Evolutionary conservation across 2,113 vertebrate genomes (phyloP).

Genomic region (Mola mola): DNA sequence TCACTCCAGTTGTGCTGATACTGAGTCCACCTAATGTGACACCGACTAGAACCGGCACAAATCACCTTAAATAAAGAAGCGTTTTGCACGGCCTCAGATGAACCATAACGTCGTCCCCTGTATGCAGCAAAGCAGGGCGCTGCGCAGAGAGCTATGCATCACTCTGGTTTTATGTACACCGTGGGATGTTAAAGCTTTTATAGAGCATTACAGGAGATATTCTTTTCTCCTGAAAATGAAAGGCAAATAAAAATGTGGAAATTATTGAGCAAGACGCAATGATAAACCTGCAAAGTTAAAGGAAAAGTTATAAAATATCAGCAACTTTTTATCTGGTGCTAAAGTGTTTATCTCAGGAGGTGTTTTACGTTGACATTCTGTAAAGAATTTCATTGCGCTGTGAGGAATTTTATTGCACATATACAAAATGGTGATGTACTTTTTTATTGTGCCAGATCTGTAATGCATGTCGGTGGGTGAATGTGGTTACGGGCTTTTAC

Average conservation of each 20-base stretch:
- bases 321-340: conserved; percentile 57
- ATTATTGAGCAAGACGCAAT: conserved; percentile 17
- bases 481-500: conserved; percentile 5
- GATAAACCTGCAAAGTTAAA: conserved; percentile 44
- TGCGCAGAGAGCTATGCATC: conserved; percentile 36
- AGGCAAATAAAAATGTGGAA: conserved; percentile 58
- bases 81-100: conserved; percentile 40
- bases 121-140: conserved; percentile 10
- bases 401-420: conserved; percentile 49
- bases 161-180: conserved; percentile 56
- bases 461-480: not conserved
- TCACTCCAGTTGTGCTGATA: not conserved
- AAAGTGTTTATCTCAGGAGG: conserved; percentile 57
- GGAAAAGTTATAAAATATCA: conserved; percentile 35
- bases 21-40: conserved; percentile 11
- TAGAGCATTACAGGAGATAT: conserved; percentile 48
- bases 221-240: conserved; percentile 56
- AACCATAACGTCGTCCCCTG: conserved; percentile 29
- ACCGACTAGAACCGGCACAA: conserved; percentile 18
- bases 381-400: conserved; percentile 54
- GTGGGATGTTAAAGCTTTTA: conserved; percentile 63
- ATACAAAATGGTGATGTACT: conserved; percentile 7
- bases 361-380: conserved; percentile 37
- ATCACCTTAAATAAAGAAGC: conserved; percentile 40
- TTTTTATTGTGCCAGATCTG: conserved; percentile 4